Conservation (phyloP, 1,140 invertebrate genomes). For the Drosophila erecta region DNA sequence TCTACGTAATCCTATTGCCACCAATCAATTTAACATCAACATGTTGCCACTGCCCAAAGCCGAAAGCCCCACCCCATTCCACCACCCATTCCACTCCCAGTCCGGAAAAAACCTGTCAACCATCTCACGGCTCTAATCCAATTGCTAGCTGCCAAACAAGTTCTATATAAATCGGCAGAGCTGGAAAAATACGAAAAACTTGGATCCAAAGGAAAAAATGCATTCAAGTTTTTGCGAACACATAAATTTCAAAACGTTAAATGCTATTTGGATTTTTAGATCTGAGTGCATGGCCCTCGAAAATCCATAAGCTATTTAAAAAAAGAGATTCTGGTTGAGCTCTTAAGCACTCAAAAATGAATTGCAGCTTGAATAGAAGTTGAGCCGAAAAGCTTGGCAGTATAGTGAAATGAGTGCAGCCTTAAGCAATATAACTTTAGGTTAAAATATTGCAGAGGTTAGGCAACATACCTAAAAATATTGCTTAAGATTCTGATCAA, state of each 20-base stretch:
- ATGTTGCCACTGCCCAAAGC: conserved; percentile 3
- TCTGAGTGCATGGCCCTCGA: neutral
- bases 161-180: conserved; percentile 56
- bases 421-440: too few relatives aligned
- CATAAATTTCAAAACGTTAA: conserved; percentile 1
- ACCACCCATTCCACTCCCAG: neutral
- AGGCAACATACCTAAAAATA: neutral
- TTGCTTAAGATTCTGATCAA: neutral
- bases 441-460: too few relatives aligned
- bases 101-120: conserved; percentile 50
- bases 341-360: neutral
- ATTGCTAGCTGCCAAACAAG: conserved; percentile 42
- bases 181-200: conserved; percentile 22
- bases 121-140: conserved; percentile 58
- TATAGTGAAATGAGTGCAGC: too few relatives aligned
- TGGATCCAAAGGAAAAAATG: neutral
- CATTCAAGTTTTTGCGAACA: conserved; percentile 1
- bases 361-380: neutral
- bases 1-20: conserved; percentile 35
- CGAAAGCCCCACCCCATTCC: neutral
- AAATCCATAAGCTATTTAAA: conserved; percentile 1
- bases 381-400: neutral
- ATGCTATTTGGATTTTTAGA: neutral
- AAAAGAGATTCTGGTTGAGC: neutral
- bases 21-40: conserved; percentile 47